A percentile compares a stretch with the other conserved stretches of the same genome.
Conservation (phyloP, 2,797 vertebrate species). For the Decapterus maruadsi region DNA sequence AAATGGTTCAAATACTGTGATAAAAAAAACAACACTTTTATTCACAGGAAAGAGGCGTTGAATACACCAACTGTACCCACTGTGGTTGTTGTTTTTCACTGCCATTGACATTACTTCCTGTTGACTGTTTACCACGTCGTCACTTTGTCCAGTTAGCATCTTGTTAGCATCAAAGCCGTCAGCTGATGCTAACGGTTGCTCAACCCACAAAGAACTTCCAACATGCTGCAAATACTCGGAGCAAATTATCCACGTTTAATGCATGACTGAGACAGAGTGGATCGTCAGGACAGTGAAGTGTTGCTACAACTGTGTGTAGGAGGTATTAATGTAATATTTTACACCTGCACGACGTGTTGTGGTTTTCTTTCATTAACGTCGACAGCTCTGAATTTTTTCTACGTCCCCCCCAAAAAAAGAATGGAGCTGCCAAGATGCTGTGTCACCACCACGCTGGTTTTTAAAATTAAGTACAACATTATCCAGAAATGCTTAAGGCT, state of each 20-base stretch:
- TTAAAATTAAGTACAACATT: conserved; percentile 18
- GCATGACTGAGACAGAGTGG: conserved; percentile 16
- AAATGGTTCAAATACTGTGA: not conserved
- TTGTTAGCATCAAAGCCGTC: too few relatives aligned
- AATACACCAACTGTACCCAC: conserved; percentile 1
- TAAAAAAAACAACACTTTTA: not conserved
- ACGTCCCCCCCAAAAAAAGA: not conserved
- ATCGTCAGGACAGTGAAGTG: conserved; percentile 9
- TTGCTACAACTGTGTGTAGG: not conserved
- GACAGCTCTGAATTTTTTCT: too few relatives aligned
- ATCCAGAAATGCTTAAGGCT: conserved; percentile 5
- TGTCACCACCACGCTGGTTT: conserved; percentile 8
- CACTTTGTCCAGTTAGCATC: too few relatives aligned
- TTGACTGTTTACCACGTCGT: conserved; percentile 5
- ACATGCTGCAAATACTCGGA: not conserved
- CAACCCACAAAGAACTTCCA: not conserved
- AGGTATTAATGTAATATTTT: conserved; percentile 4
- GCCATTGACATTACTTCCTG: conserved; percentile 1
- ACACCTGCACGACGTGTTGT: not conserved
- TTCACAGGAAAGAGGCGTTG: not conserved
- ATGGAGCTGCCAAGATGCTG: conserved; percentile 15
- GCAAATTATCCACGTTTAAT: conserved; percentile 13
- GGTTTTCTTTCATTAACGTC: conserved; percentile 29
- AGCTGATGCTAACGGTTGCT: too few relatives aligned
- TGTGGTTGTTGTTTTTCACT: not conserved